Percentiles rank a stretch among this genome's conserved stretches.
Evolutionary conservation across 2,888 invertebrate species (phyloP).

Genomic region (Nomada hirtipes): DNA sequence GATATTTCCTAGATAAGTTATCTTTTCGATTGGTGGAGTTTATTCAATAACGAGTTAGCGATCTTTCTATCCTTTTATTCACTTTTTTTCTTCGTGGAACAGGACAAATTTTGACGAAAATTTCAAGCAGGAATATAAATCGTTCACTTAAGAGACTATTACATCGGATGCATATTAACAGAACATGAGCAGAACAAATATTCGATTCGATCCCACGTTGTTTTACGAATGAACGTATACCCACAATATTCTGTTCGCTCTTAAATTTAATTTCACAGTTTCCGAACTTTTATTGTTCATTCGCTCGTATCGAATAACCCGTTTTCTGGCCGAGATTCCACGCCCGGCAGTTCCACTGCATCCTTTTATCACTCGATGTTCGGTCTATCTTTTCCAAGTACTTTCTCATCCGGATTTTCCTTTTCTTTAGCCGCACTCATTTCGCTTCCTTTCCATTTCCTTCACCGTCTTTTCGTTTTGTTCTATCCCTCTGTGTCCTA

Average conservation of each 20-base stretch:
- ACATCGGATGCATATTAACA: not conserved
- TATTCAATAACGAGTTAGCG: no score
- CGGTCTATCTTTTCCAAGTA: not conserved
- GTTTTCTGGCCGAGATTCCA: not conserved
- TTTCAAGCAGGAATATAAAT: not conserved
- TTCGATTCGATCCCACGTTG: not conserved
- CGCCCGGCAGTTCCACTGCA: not conserved
- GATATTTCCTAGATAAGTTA: no score
- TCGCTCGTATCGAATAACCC: constrained; percentile 8
- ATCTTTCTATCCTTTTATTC: not conserved
- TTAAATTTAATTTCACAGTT: constrained; percentile 16
- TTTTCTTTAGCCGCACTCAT: constrained; percentile 28
- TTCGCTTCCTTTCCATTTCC: constrained; percentile 33
- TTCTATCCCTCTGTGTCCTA: not conserved
- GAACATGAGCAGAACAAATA: not conserved
- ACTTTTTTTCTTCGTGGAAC: not conserved
- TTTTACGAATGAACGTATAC: constrained; percentile 25
- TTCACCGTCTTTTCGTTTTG: not conserved
- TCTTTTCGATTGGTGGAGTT: no score
- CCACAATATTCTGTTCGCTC: not conserved
- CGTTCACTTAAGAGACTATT: no score
- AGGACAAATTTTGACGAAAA: not conserved
- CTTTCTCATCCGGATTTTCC: not conserved
- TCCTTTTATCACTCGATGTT: not conserved
- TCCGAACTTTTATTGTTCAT: constrained; percentile 15